Percentiles rank a stretch among this genome's conserved stretches.
Evolutionary conservation across 2,113 vertebrate genomes (phyloP).

Genomic region (Lonchura striata): DNA sequence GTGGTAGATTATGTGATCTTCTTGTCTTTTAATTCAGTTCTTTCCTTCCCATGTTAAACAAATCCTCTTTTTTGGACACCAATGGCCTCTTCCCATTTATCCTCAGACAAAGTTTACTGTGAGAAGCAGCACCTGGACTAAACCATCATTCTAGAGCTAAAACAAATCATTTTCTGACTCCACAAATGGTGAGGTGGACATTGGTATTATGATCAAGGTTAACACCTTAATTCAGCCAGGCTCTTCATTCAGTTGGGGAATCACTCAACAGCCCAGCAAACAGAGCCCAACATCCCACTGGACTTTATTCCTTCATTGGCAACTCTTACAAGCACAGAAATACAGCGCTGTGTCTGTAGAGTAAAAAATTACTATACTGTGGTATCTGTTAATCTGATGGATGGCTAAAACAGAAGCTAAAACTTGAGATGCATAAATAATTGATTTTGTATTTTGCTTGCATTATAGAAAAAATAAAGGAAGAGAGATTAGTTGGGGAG

Average conservation of each 20-base stretch:
- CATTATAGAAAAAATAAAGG: not conserved
- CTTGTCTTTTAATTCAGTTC: conserved; percentile 4
- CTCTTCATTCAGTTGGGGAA: not conserved
- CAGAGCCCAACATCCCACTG: not conserved
- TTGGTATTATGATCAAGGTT: not conserved
- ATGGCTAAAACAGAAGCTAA: conserved; percentile 24
- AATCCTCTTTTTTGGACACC: conserved; percentile 4
- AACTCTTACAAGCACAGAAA: not conserved
- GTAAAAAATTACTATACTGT: not conserved
- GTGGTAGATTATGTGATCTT: not conserved
- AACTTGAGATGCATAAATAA: conserved; percentile 24
- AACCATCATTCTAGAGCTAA: not conserved
- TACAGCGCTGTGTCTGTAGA: not conserved
- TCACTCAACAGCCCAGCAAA: conserved; percentile 11
- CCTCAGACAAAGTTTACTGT: not conserved
- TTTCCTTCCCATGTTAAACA: not conserved
- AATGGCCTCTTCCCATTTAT: not conserved
- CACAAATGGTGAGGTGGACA: not conserved
- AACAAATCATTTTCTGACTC: conserved; percentile 2
- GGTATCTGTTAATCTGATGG: not conserved
- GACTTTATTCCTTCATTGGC: not conserved
- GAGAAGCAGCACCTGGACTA: not conserved
- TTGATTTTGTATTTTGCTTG: conserved; percentile 1
- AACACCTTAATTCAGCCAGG: conserved; percentile 33
- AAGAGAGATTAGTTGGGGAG: not conserved